Evolutionary conservation across 2,888 invertebrate genomes (phyloP).

Genomic region (Dolichopus griseipennis): DNA sequence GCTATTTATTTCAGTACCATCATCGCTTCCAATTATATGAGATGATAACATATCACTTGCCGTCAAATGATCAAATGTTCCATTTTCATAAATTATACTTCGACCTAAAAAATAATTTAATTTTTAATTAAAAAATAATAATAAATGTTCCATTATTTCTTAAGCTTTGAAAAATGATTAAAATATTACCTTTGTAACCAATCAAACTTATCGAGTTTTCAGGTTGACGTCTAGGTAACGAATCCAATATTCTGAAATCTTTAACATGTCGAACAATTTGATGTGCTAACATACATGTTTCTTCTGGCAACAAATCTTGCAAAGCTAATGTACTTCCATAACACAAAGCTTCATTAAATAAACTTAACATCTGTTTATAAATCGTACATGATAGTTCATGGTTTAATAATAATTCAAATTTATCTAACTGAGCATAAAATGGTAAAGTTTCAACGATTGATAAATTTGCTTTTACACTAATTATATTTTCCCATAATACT

Average conservation of each 20-base stretch:
- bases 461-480: conserved; percentile 82
- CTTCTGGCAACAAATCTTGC: conserved; percentile 79
- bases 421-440: conserved; percentile 75
- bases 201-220: conserved; percentile 39
- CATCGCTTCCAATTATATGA: background rate
- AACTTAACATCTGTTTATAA: conserved; percentile 73
- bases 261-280: conserved; percentile 78
- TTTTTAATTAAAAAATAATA: background rate
- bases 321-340: conserved; percentile 84
- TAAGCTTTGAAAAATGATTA: no score
- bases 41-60: background rate
- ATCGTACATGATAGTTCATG: conserved; percentile 68
- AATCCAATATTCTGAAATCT: conserved; percentile 59
- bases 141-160: background rate
- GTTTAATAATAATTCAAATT: conserved; percentile 64
- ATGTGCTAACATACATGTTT: conserved; percentile 78
- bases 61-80: background rate
- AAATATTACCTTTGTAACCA: conserved; percentile 31
- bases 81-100: background rate
- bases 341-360: conserved; percentile 84
- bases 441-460: conserved; percentile 83
- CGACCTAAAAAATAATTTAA: background rate
- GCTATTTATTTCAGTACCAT: conserved; percentile 10
- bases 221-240: conserved; percentile 38
- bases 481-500: conserved; percentile 80